A percentile compares a stretch with the other conserved stretches of the same genome.
phyloP scores from a whole-genome alignment of 92 coral and sea anemone genomes.

The Siderastrea siderea region DNA sequence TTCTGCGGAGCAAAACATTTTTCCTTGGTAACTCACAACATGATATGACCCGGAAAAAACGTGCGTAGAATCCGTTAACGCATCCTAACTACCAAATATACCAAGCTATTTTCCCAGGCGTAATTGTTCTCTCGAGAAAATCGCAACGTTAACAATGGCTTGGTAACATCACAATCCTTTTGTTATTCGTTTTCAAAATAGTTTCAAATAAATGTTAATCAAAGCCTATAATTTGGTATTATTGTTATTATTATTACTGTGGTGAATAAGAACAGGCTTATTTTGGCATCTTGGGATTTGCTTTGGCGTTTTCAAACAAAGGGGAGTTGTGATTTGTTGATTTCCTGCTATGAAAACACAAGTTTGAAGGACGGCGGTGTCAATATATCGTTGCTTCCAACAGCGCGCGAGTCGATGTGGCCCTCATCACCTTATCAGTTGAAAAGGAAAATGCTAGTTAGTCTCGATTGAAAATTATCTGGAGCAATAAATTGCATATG shows the following conservation, averaged over 20 bases:
- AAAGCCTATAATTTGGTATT: not conserved
- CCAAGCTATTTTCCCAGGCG: no score
- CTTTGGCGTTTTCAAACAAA: conserved; percentile 10
- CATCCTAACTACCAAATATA: no score
- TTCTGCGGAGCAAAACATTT: no score
- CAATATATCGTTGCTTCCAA: not conserved
- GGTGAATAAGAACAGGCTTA: conserved; percentile 7
- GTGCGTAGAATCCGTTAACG: not conserved
- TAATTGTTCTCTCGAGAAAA: no score
- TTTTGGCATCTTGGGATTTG: not conserved
- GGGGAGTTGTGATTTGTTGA: conserved; percentile 3
- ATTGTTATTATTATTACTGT: not conserved
- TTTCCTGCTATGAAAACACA: conserved; percentile 31
- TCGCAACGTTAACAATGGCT: no score
- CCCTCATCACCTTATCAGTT: not conserved
- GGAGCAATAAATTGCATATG: not conserved
- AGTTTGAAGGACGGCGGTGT: not conserved
- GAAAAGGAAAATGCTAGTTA: not conserved
- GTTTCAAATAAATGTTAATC: not conserved
- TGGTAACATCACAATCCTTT: no score
- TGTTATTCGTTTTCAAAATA: not conserved
- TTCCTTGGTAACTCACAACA: not conserved
- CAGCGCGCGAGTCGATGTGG: not conserved
- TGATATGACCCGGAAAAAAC: not conserved
- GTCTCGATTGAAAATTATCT: not conserved